Evolutionary conservation across 2,113 vertebrate genomes (phyloP).

Genomic region (Pseudorhombus dupliciocellatus): DNA sequence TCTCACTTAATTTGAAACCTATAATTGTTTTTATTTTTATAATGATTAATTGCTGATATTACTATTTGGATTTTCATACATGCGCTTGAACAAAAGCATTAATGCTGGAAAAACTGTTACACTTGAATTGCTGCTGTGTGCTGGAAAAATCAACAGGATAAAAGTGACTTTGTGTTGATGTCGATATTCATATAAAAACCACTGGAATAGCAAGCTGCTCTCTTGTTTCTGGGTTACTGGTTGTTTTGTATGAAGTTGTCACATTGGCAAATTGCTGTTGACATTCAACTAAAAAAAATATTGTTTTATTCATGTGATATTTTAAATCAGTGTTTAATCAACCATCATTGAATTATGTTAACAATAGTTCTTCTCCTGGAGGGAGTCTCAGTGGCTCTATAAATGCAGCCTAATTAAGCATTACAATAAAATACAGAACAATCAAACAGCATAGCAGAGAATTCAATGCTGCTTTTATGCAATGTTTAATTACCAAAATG

Average conservation of each 20-base stretch:
- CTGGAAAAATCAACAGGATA: constrained; percentile 21
- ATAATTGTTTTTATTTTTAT: constrained; percentile 25
- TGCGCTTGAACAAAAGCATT: constrained; percentile 36
- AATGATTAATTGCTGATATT: constrained; percentile 7
- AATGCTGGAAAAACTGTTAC: constrained; percentile 76
- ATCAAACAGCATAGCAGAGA: background rate
- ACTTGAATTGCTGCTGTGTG: constrained; percentile 61
- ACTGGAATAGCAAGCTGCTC: background rate
- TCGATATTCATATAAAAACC: constrained; percentile 8
- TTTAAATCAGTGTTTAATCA: background rate
- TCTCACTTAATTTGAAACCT: constrained; percentile 38
- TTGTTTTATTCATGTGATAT: background rate
- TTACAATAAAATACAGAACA: background rate
- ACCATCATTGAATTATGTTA: background rate
- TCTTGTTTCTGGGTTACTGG: background rate
- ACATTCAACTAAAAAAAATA: background rate
- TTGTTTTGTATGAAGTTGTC: background rate
- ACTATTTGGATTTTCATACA: constrained; percentile 2
- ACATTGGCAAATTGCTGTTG: background rate
- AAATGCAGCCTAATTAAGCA: background rate
- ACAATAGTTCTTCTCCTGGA: background rate
- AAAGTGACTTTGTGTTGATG: constrained; percentile 17
- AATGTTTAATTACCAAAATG: too few species aligned
- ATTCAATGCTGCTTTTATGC: background rate
- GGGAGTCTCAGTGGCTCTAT: background rate